Base-by-base conservation (phyloP, 1,140 invertebrate genomes). In the Bathynomus jamesi region DNA sequence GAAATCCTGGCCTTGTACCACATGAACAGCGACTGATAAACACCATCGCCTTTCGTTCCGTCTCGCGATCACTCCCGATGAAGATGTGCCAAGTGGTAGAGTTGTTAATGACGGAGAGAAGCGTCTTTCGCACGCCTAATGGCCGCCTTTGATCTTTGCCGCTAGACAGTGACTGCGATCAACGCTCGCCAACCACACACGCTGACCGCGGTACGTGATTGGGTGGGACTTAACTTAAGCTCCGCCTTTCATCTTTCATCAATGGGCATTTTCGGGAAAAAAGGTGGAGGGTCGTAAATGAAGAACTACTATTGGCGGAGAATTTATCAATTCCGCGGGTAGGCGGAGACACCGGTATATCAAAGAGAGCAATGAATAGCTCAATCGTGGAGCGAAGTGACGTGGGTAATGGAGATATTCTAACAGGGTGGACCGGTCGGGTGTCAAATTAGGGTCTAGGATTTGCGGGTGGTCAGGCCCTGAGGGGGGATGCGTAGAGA, bases 61-160 rank as follows among this genome's bases (percentile, higher is more conserved):
- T 21, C 21, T 53, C 40, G 5, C 75, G 65, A 71, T 40, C 70
- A 68, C 75, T 62, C 65, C 66, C 72, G 75, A 73, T 76, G 75
- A 76, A 76, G 75, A 76, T 76, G 75, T 76, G 75, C 75, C 75
- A 76, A 76, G 70, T 76, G 75, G 72, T 76, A 69, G 71, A 76
- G 70, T 76, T 71, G 71, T 73, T 76, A 76, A 76, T 76, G 75
- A 76, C 63, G 72, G 75, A 76, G 71, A 67, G 69, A 69, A 67
- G 69, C 69, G 60, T 69, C 68, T 69, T 76, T 76, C 75, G 72
- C 75, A 73, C 69, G 72, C 72, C 72, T 76, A 76, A 76, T 76
- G 75, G 75, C 72, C 72, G 69, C 72, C 75, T 76, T 76, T 76
- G 71, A 76, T 71, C 63, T 76, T 72, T 72, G 72, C 75, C 75